phyloP scores from a whole-genome alignment of 2,797 vertebrate species.

The Platalea minor region DNA sequence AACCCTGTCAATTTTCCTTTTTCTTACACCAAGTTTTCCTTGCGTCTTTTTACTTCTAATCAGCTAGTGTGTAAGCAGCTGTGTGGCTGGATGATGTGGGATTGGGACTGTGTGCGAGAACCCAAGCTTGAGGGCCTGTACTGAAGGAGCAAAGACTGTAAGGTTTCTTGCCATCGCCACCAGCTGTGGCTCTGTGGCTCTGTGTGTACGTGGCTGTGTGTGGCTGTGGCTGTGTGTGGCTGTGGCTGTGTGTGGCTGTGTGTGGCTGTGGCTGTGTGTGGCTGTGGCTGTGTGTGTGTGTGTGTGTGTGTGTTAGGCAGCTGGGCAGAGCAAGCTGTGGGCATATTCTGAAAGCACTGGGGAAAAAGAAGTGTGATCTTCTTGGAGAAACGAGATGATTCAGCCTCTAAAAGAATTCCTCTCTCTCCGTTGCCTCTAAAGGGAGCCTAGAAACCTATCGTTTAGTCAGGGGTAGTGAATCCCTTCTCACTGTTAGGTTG shows the following conservation, averaged over 20 bases:
- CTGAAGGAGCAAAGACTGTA: neutral
- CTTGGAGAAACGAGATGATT: neutral
- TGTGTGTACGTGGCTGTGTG: no score
- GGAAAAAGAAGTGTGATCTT: neutral
- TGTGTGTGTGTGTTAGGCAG: neutral
- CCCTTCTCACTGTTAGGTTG: neutral
- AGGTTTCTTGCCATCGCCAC: neutral
- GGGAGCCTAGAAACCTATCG: neutral
- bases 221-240: no score
- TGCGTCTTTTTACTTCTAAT: neutral
- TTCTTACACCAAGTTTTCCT: neutral
- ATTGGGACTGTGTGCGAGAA: neutral
- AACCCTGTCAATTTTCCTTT: neutral
- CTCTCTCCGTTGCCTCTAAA: neutral
- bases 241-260: no score
- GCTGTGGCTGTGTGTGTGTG: no score
- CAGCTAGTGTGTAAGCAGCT: neutral
- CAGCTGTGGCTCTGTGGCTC: neutral
- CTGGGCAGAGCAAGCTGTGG: neutral
- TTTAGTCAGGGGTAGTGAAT: neutral
- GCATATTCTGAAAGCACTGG: neutral
- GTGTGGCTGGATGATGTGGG: neutral
- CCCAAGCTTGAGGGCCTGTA: neutral
- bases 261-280: no score
- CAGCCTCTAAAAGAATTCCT: neutral